A percentile compares a stretch with the other conserved stretches of the same genome.
phyloP scores from a whole-genome alignment of 2,888 invertebrate genomes.

The Protula sp. region DNA sequence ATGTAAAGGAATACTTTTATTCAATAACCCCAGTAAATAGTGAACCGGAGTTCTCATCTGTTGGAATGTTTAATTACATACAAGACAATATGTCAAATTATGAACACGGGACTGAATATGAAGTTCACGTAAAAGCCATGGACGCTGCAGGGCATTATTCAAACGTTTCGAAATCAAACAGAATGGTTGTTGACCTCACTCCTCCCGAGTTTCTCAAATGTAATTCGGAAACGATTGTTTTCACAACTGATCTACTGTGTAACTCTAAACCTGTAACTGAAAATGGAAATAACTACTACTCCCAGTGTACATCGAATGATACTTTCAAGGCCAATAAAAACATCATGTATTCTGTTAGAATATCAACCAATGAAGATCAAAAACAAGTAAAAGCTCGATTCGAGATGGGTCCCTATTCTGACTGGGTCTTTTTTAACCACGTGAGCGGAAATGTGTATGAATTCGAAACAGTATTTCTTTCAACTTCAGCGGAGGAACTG shows the following conservation, averaged over 20 bases:
- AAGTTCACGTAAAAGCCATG: background rate
- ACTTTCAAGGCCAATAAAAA: too few species aligned
- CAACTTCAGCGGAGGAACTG: too few species aligned
- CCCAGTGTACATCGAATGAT: too few species aligned
- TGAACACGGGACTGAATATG: background rate
- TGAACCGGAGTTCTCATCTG: background rate
- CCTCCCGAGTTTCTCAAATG: background rate
- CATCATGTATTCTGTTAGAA: too few species aligned
- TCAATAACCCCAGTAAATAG: too few species aligned
- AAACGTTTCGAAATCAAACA: background rate
- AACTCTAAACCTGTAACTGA: too few species aligned
- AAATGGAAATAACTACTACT: too few species aligned
- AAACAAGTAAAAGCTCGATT: too few species aligned
- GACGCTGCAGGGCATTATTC: conserved; percentile 1
- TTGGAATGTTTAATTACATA: background rate
- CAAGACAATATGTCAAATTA: background rate
- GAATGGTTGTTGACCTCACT: background rate
- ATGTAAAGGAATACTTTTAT: background rate
- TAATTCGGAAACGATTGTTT: background rate
- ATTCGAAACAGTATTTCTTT: too few species aligned
- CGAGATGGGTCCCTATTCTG: background rate
- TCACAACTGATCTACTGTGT: too few species aligned
- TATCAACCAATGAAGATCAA: too few species aligned
- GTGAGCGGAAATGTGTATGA: too few species aligned
- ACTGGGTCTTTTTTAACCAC: background rate